A percentile compares a stretch with the other conserved stretches of the same genome.
phyloP scores from a whole-genome alignment of 2,797 vertebrate genomes.

The Linurgus olivaceus region DNA sequence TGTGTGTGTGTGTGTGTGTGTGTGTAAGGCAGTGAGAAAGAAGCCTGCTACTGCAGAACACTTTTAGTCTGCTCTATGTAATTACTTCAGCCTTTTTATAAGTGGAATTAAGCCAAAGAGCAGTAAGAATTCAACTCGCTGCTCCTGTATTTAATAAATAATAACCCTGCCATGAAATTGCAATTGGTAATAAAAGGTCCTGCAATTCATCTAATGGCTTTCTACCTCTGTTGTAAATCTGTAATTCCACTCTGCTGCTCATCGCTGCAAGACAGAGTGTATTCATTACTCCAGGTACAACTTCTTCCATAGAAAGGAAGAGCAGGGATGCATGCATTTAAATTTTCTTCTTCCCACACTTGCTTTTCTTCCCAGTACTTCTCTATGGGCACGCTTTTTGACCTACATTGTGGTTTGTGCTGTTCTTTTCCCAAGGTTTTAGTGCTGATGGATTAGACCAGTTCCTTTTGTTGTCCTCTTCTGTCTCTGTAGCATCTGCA shows the following conservation, averaged over 20 bases:
- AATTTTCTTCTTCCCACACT: neutral
- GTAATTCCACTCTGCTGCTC: neutral
- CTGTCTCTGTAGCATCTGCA: neutral
- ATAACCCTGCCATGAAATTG: constrained; percentile 53
- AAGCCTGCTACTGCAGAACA: neutral
- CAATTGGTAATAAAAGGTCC: constrained; percentile 44
- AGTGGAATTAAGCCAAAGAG: constrained; percentile 7
- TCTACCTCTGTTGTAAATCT: constrained; percentile 2
- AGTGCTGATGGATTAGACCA: neutral
- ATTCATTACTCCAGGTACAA: constrained; percentile 21
- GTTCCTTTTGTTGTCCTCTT: neutral
- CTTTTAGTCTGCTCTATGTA: neutral
- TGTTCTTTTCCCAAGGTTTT: neutral
- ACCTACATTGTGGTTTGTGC: neutral
- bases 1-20: fast-evolving
- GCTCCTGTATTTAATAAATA: constrained; percentile 58
- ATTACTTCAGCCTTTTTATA: constrained; percentile 1
- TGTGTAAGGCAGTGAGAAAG: neutral
- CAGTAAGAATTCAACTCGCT: constrained; percentile 12
- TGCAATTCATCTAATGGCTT: constrained; percentile 12
- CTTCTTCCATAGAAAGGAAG: neutral
- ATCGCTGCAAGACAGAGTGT: neutral
- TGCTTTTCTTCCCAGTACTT: neutral
- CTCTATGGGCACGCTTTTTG: neutral
- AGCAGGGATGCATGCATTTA: neutral